Evolutionary conservation across 2,888 invertebrate genomes (phyloP), one percentile per base, ranked within the genome.

Genomic region (Chymomyza amoena): DNA sequence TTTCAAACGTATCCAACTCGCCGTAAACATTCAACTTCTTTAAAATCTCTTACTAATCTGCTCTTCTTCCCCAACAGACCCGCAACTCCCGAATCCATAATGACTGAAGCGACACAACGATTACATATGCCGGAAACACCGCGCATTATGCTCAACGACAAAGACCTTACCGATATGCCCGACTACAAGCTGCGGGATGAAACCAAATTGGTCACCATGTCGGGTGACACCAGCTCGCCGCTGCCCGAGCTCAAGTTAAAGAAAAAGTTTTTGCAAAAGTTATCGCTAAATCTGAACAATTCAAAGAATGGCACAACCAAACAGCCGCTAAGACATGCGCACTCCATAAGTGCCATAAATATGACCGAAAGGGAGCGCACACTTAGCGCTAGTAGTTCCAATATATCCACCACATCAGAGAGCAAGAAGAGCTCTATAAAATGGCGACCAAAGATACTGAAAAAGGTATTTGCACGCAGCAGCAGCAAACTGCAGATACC

Each of bases 401-500:
- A 86, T 70, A 75, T 88, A 13, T 86, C 86, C 1, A 78, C 76
- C 1, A 77, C 78, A 36, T 79, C 82, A 52, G 89, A 88, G 64
- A 77, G 70, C 54, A 84, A 84, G 76, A 89, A 88, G 56, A 80
- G 87, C 63, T 81, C 82, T 32, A 83, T 76, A 10, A 89, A 88
- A 59, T 80, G 85, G 77, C 80, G 81, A 28, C 74, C 76, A 18
- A 89, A 84, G 73, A 70, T 88, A 56, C 70, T 89, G 4, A 89
- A 83, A 69, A 86, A 84, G 52, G 81, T 84, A 18, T 89, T 89
- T 61, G 85, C 82, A 52, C 88, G 89, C 20, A 89, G 89, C 72
- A 84, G 75, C 65, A 80, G 71, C 61, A 89, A 89, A 60, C 66
- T 89, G 18, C 84, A 87, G 59, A 82, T 83, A 25, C 75, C 81